A percentile compares a stretch with the other conserved stretches of the same genome.
Conservation (phyloP, 2,888 invertebrate genomes). For the Cylloceria caligata region DNA sequence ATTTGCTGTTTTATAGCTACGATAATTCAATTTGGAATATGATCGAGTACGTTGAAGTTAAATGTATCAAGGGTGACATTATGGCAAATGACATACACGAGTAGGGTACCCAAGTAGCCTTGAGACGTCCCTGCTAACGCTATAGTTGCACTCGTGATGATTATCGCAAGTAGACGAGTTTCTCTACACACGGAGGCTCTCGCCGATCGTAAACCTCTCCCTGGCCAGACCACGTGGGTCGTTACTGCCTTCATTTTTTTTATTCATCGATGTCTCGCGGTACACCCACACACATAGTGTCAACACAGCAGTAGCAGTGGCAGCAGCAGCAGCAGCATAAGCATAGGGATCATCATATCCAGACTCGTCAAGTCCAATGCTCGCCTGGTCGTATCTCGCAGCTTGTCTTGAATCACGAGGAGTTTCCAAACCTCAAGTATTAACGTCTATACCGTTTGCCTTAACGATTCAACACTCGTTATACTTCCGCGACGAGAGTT, state of each 20-base stretch:
- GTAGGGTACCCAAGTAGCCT: conserved; percentile 54
- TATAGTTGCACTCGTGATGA: conserved; percentile 57
- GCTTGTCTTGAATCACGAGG: conserved; percentile 13
- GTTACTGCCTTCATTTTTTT: conserved; percentile 59
- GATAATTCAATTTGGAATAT: conserved; percentile 8
- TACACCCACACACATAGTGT: conserved; percentile 47
- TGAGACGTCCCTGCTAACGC: conserved; percentile 62
- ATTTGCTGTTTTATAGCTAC: neutral
- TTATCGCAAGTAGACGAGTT: conserved; percentile 68
- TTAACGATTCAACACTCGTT: conserved; percentile 12
- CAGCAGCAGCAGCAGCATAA: neutral
- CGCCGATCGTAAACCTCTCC: conserved; percentile 63
- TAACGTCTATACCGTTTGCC: conserved; percentile 4
- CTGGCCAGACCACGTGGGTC: conserved; percentile 65
- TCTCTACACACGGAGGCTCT: conserved; percentile 60
- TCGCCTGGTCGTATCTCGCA: neutral
- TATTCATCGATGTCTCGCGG: conserved; percentile 53
- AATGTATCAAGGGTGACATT: no score
- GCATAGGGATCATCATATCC: conserved; percentile 4
- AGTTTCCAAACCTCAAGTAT: conserved; percentile 8
- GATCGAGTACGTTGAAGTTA: no score
- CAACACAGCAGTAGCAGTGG: conserved; percentile 4
- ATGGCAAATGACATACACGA: conserved; percentile 25
- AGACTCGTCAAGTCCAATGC: neutral
- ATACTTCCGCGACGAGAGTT: conserved; percentile 14